Percentiles rank a stretch among this genome's conserved stretches.
Conservation (phyloP, 2,797 vertebrate species). For the Pipistrellus pygmaeus region DNA sequence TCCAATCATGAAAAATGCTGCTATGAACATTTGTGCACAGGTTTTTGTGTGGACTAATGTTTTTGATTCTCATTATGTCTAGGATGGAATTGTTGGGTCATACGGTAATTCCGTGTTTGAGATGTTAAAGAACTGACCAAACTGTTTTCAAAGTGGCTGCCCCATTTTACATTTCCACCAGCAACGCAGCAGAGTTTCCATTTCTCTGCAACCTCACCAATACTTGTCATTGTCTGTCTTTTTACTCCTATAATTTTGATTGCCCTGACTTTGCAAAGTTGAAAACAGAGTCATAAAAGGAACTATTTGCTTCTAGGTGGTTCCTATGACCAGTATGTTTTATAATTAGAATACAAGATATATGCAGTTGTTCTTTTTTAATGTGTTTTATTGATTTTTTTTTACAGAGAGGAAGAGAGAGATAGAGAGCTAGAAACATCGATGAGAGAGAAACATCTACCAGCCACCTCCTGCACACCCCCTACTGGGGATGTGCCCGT, state of each 20-base stretch:
- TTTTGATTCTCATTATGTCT: background rate
- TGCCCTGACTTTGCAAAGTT: background rate
- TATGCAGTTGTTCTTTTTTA: background rate
- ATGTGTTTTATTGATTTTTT: too few relatives aligned
- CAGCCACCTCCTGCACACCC: too few relatives aligned
- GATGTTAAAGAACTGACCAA: background rate
- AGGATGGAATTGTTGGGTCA: background rate
- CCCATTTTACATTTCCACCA: background rate
- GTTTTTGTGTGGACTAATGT: background rate
- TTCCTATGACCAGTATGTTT: background rate
- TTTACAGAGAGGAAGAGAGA: too few relatives aligned
- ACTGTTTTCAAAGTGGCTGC: background rate
- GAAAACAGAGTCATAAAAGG: background rate
- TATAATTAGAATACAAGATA: background rate
- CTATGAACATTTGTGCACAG: background rate
- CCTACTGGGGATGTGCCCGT: too few relatives aligned
- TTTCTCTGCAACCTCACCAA: background rate
- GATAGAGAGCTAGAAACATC: too few relatives aligned
- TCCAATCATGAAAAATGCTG: background rate
- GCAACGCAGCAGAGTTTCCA: accelerated
- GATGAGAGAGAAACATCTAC: too few relatives aligned
- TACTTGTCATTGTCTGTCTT: background rate
- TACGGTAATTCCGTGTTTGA: background rate
- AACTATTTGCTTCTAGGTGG: background rate
- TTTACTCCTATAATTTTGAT: background rate